Base-by-base conservation (phyloP, 2,888 invertebrate genomes). In the Silvanus unidentatus region DNA sequence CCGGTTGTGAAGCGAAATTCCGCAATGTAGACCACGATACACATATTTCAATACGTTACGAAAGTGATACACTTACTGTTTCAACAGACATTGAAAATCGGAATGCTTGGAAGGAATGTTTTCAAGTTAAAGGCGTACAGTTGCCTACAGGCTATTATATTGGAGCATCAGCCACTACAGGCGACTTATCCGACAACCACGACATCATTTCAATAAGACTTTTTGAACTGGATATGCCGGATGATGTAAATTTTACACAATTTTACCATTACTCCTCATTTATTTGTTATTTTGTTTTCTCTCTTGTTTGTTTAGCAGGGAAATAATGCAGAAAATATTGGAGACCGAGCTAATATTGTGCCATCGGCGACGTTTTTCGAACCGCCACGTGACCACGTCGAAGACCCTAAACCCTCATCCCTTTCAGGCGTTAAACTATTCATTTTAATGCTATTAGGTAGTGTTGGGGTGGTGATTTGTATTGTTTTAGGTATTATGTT, bases 1-100 rank as follows among this genome's bases (percentile, higher is more conserved):
- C 95, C 11, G 99, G 99, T 16, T 99, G 99, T 73, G 95, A 97
- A 71, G 90, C 92, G 6, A 92, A 94, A 66, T 90, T 99, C 70
- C 78, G 99, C 42, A 97, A 97, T 76, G 68, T 82, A 41, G 86
- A 92, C 48, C 83, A 89, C 60, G 96, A 98, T 63, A 93, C 97
- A 0, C 88, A 89, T 65, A 63, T 98, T 36, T 84, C 92, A 35
- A 86, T 99, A 46, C 78, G 91, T 58, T 99, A 98, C 66, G 91
- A 90, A 71, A 86, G 86, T 58, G 93, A 97, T 67, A 82, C 85
- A 1, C 75, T 99, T 12, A 89, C 88, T 92, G 93, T 98, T 6
- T 89, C 88, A 8, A 89, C 89, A 2, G 97, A 98, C 71, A 78
- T 96, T 38, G 91, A 91, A 55, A 91, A 90, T 62, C 90, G 89